A percentile compares a stretch with the other conserved stretches of the same genome.
Conservation (phyloP, 2,888 invertebrate genomes). For the Liodrosophila aerea region DNA sequence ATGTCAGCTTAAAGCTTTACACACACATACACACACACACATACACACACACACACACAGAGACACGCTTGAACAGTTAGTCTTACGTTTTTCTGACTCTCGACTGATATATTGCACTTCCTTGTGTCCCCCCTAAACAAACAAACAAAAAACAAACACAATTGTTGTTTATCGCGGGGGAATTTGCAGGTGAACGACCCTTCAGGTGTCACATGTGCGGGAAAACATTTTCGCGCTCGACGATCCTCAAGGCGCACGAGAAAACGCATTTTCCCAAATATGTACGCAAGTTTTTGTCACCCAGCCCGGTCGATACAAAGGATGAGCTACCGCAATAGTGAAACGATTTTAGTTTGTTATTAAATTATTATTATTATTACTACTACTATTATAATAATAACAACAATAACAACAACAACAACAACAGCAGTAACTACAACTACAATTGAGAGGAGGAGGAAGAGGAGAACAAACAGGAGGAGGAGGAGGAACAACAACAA, state of each 20-base stretch:
- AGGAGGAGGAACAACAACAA: slow-evolving; percentile 31
- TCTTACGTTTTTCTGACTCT: no score
- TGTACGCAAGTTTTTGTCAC: slow-evolving; percentile 93
- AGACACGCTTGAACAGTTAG: no score
- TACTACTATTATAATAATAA: slow-evolving; percentile 81
- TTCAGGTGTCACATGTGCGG: slow-evolving; percentile 95
- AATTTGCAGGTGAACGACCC: slow-evolving; percentile 88
- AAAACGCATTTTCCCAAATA: slow-evolving; percentile 96
- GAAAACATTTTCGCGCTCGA: slow-evolving; percentile 94
- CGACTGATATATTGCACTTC: slow-evolving; percentile 29
- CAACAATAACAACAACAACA: slow-evolving; percentile 65
- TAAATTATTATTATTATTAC: slow-evolving; percentile 82
- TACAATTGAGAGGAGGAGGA: slow-evolving; percentile 51
- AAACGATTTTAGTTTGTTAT: slow-evolving; percentile 82
- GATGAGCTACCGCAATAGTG: slow-evolving; percentile 91
- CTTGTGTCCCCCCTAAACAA: slow-evolving; percentile 31
- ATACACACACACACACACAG: not conserved
- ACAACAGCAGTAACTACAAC: slow-evolving; percentile 49
- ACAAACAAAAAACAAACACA: slow-evolving; percentile 6
- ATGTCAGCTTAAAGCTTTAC: not conserved
- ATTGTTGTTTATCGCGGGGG: no score
- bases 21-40: not conserved
- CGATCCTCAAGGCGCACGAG: slow-evolving; percentile 95
- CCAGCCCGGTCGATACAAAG: slow-evolving; percentile 92
- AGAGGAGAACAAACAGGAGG: no score